phyloP scores from a whole-genome alignment of 2,888 invertebrate species.

The Xestobium rufovillosum region DNA sequence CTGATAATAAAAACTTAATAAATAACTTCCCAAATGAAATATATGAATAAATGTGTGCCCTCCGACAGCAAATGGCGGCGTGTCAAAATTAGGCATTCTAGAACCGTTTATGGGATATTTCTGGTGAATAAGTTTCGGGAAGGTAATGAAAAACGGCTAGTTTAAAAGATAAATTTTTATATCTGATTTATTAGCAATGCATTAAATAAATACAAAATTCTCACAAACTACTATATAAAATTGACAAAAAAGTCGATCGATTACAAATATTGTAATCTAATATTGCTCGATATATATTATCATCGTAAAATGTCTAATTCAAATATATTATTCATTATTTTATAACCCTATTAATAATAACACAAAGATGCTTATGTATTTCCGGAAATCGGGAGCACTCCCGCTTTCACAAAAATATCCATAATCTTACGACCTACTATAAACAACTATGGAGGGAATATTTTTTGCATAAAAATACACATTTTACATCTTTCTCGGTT shows the following conservation, averaged over 20 bases:
- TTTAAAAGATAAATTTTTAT: slow-evolving; percentile 28
- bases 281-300: slow-evolving; percentile 37
- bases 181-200: slow-evolving; percentile 38
- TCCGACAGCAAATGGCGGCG: too few relatives aligned
- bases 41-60: too few relatives aligned
- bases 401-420: slow-evolving; percentile 37
- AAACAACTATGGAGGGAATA: slow-evolving; percentile 41
- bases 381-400: slow-evolving; percentile 35
- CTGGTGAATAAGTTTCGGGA: too few relatives aligned
- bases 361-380: slow-evolving; percentile 42
- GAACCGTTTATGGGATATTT: too few relatives aligned
- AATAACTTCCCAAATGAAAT: too few relatives aligned
- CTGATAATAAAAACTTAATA: too few relatives aligned
- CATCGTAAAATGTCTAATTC: slow-evolving; percentile 24
- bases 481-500: slow-evolving; percentile 24
- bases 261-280: slow-evolving; percentile 41
- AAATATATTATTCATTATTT: slow-evolving; percentile 32
- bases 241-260: slow-evolving; percentile 36
- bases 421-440: slow-evolving; percentile 34
- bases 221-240: slow-evolving; percentile 41
- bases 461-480: slow-evolving; percentile 32
- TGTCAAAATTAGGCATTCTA: too few relatives aligned
- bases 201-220: slow-evolving; percentile 45
- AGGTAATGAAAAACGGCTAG: too few relatives aligned
- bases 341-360: slow-evolving; percentile 42